phyloP scores from a whole-genome alignment of 2,888 invertebrate genomes.

The Tromatobia lineatoria region DNA sequence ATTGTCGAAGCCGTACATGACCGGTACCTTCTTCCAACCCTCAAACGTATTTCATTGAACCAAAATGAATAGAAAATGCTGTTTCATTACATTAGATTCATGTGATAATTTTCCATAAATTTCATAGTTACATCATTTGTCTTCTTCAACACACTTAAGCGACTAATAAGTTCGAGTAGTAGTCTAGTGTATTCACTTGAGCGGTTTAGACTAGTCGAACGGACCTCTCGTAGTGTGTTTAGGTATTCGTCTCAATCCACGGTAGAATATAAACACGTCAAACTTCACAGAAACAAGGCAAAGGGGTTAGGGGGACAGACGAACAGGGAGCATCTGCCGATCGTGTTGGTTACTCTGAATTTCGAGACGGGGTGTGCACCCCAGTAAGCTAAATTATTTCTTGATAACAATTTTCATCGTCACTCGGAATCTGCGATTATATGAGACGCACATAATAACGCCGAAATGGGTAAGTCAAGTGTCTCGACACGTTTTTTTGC shows the following conservation, averaged over 20 bases:
- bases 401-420: constrained; percentile 25
- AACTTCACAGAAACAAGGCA: constrained; percentile 57
- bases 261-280: constrained; percentile 67
- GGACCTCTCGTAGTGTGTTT: constrained; percentile 18
- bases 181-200: not conserved
- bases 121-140: no score
- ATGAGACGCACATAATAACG: constrained; percentile 76
- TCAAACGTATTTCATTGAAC: no score
- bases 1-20: no score
- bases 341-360: constrained; percentile 58
- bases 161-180: not conserved
- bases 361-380: constrained; percentile 39
- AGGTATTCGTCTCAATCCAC: constrained; percentile 51
- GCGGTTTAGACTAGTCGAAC: not conserved
- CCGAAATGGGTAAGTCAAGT: constrained; percentile 77
- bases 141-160: not conserved
- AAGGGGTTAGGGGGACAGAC: constrained; percentile 31
- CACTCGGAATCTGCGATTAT: constrained; percentile 66
- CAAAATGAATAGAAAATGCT: no score
- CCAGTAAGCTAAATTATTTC: constrained; percentile 27
- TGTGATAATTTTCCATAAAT: no score
- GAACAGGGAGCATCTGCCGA: constrained; percentile 33
- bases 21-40: no score
- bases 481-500: not conserved
- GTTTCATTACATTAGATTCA: no score